Evolutionary conservation across 1,140 invertebrate genomes (phyloP).

Genomic region (Anastrepha ludens): DNA sequence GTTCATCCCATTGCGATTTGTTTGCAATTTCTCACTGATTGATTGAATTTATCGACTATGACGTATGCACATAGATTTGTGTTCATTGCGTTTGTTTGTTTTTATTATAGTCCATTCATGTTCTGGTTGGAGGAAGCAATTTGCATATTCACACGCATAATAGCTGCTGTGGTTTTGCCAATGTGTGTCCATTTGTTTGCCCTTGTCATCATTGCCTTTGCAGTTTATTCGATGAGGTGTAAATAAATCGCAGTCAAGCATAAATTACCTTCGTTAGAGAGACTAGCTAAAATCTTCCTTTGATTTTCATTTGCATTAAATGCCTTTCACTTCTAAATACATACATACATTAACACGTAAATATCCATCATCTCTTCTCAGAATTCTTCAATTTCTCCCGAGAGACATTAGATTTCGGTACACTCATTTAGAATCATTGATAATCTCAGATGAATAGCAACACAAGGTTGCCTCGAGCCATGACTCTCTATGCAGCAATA

Average conservation of each 20-base stretch:
- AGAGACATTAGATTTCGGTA: not conserved
- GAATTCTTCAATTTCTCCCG: not conserved
- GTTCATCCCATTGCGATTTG: not conserved
- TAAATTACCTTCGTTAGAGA: constrained; percentile 41
- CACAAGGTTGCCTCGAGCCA: not conserved
- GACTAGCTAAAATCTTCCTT: not conserved
- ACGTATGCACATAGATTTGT: not conserved
- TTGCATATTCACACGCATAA: not conserved
- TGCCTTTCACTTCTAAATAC: not conserved
- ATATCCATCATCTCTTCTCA: not conserved
- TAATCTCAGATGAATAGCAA: not conserved
- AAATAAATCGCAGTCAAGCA: constrained; percentile 41
- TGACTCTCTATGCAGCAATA: not conserved
- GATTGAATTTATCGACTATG: constrained; percentile 39
- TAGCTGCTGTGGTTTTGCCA: not conserved
- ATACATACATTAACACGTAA: not conserved
- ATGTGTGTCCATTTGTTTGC: not conserved
- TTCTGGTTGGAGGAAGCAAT: not conserved
- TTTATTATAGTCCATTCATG: constrained; percentile 17
- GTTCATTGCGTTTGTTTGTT: constrained; percentile 24
- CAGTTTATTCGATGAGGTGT: constrained; percentile 44
- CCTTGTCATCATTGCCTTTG: not conserved
- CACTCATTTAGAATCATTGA: constrained; percentile 31
- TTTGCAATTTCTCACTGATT: constrained; percentile 51
- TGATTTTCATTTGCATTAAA: constrained; percentile 19